Conservation (phyloP, 2,888 invertebrate genomes). For the Syritta pipiens region DNA sequence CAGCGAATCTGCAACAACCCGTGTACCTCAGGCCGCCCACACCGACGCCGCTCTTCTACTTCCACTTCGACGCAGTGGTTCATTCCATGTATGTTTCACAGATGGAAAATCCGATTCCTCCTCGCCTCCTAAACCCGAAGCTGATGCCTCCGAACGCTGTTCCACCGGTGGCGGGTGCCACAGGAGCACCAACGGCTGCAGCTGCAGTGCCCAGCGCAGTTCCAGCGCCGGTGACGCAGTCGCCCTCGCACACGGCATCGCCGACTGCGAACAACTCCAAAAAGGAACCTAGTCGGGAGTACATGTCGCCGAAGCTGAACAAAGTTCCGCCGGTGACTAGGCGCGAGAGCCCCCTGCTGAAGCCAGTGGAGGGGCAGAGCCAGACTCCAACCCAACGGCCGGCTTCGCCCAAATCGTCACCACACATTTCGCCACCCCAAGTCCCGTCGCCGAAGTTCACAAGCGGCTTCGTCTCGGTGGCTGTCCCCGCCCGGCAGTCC, state of each 20-base stretch:
- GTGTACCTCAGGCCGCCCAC: slow-evolving; percentile 73
- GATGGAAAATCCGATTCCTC: slow-evolving; percentile 73
- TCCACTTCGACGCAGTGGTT: slow-evolving; percentile 76
- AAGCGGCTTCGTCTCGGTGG: slow-evolving; percentile 28
- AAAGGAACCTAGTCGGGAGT: slow-evolving; percentile 70
- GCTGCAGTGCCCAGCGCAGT: background rate
- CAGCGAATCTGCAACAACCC: slow-evolving; percentile 74
- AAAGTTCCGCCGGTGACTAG: slow-evolving; percentile 26
- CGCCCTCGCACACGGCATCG: slow-evolving; percentile 72
- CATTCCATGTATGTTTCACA: slow-evolving; percentile 75
- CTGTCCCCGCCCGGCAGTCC: slow-evolving; percentile 40
- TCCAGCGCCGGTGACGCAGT: slow-evolving; percentile 57
- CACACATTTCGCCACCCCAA: slow-evolving; percentile 56
- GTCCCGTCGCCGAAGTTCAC: slow-evolving; percentile 65
- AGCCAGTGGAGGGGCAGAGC: slow-evolving; percentile 39
- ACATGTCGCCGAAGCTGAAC: slow-evolving; percentile 69
- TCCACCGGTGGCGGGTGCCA: slow-evolving; percentile 21
- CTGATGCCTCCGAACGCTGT: slow-evolving; percentile 71
- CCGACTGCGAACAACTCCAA: slow-evolving; percentile 53
- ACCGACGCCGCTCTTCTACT: slow-evolving; percentile 74
- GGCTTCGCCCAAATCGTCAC: slow-evolving; percentile 64
- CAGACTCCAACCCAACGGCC: slow-evolving; percentile 66
- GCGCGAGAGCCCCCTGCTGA: slow-evolving; percentile 53
- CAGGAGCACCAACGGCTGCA: background rate
- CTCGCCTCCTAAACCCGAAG: slow-evolving; percentile 75